Percentiles rank a stretch among this genome's conserved stretches.
Conservation (phyloP, 2,797 vertebrate genomes). For the Podarcis lilfordi region DNA sequence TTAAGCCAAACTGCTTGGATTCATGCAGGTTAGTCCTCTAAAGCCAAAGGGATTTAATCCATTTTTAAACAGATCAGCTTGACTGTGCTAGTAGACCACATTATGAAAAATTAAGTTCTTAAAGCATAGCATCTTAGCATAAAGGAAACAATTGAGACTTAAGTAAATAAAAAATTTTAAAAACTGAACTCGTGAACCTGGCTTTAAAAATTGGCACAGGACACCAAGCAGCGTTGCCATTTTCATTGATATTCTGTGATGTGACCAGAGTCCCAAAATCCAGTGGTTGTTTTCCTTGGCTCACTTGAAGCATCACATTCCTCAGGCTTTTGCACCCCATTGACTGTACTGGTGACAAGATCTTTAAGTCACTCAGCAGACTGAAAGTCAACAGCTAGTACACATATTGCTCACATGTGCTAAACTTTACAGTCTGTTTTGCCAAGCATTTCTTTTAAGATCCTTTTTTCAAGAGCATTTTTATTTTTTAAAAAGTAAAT, state of each 20-base stretch:
- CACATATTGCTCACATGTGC: constrained; percentile 65
- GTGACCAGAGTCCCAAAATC: constrained; percentile 77
- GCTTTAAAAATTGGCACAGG: constrained; percentile 75
- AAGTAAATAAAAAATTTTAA: constrained; percentile 53
- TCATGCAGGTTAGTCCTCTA: neutral
- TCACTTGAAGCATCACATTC: constrained; percentile 78
- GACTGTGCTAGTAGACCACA: constrained; percentile 28
- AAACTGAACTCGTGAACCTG: constrained; percentile 73
- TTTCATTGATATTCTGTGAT: constrained; percentile 78
- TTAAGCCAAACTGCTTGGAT: constrained; percentile 36
- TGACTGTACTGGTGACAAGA: constrained; percentile 84
- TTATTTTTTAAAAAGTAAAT: constrained; percentile 60
- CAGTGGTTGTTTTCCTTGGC: constrained; percentile 83
- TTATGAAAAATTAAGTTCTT: neutral
- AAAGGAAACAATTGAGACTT: constrained; percentile 67
- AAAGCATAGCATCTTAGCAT: constrained; percentile 59
- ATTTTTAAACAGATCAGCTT: neutral
- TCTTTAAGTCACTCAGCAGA: constrained; percentile 83
- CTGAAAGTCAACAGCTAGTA: constrained; percentile 67
- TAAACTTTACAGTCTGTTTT: constrained; percentile 61
- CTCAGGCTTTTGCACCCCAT: constrained; percentile 81
- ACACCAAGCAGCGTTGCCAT: constrained; percentile 82
- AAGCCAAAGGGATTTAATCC: constrained; percentile 5
- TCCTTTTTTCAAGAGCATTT: constrained; percentile 62
- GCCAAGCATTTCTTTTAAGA: constrained; percentile 60